Evolutionary conservation across 1,140 invertebrate genomes (phyloP).

Genomic region (Trichomalopsis sarcophagae): DNA sequence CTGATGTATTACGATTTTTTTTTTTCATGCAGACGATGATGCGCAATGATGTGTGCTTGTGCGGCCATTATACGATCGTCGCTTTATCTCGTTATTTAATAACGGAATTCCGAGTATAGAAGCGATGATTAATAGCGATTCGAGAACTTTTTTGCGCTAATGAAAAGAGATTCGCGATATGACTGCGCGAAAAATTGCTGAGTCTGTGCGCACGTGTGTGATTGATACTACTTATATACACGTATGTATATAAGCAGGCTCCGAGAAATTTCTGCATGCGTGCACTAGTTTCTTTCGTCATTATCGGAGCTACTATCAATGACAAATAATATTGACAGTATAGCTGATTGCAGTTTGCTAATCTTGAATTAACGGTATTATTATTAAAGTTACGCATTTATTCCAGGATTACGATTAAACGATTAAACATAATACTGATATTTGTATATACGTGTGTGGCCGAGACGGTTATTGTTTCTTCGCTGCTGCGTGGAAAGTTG

Average conservation of each 20-base stretch:
- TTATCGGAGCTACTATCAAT: not conserved
- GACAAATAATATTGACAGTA: constrained; percentile 2
- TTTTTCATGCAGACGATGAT: no score
- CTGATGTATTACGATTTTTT: no score
- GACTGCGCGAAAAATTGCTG: not conserved
- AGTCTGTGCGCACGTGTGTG: not conserved
- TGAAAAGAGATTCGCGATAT: not conserved
- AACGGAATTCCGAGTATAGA: not conserved
- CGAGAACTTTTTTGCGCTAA: not conserved
- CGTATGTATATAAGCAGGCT: not conserved
- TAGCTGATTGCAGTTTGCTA: not conserved
- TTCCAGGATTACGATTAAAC: not conserved
- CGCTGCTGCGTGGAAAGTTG: no score
- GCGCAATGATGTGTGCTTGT: no score
- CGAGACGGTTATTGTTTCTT: no score
- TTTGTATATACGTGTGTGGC: no score
- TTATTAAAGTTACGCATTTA: not conserved
- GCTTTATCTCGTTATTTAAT: not conserved
- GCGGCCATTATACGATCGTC: not conserved
- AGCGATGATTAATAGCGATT: not conserved
- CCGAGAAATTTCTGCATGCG: not conserved
- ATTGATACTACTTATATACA: not conserved
- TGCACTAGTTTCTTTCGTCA: not conserved
- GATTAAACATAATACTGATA: no score
- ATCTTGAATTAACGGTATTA: not conserved